phyloP scores from a whole-genome alignment of 2,113 vertebrate genomes.

The Deroptyus accipitrinus region DNA sequence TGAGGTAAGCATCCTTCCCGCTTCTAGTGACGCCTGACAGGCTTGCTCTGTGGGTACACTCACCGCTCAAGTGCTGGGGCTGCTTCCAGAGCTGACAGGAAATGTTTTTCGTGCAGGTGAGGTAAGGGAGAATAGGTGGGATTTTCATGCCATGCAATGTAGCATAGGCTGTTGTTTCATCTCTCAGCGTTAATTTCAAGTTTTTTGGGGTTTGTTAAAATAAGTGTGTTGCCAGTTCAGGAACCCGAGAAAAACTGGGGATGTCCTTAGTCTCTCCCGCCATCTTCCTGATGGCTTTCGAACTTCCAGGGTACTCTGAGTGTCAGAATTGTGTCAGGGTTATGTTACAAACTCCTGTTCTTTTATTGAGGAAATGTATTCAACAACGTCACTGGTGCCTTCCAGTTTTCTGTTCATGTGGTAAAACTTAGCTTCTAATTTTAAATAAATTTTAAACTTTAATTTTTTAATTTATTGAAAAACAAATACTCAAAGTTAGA shows the following conservation, averaged over 20 bases:
- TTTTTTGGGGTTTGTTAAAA: neutral
- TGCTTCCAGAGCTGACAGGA: neutral
- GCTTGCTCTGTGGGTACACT: accelerated
- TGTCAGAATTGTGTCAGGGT: neutral
- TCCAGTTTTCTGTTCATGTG: neutral
- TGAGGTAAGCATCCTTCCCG: neutral
- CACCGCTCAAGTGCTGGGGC: neutral
- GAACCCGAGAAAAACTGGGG: neutral
- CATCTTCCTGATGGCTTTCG: neutral
- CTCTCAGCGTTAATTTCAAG: neutral
- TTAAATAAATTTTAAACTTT: neutral
- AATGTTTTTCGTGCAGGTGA: neutral
- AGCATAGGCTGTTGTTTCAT: neutral
- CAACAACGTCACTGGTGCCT: accelerated
- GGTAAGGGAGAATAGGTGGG: neutral
- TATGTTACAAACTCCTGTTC: neutral
- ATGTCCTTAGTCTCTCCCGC: neutral
- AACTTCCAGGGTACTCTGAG: neutral
- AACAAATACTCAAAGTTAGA: neutral
- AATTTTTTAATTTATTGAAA: neutral
- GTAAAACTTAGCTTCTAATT: neutral
- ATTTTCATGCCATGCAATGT: neutral
- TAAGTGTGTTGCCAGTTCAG: neutral
- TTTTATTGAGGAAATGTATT: neutral
- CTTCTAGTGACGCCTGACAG: neutral